Evolutionary conservation across 2,113 vertebrate genomes (phyloP).

Genomic region (Rhea pennata): DNA sequence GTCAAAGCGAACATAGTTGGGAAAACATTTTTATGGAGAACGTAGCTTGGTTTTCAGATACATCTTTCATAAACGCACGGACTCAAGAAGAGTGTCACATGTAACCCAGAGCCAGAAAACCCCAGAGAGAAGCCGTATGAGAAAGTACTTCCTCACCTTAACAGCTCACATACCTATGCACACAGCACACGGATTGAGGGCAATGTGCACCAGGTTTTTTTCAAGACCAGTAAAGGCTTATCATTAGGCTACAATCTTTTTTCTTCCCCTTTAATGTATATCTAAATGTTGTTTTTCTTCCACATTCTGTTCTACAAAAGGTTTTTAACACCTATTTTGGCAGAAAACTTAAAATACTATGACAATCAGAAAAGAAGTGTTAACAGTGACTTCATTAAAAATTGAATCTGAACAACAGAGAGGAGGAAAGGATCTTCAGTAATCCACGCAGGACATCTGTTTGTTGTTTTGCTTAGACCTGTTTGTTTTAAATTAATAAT

Average conservation of each 20-base stretch:
- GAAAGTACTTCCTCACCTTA: background rate
- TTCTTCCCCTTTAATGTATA: background rate
- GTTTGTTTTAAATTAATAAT: background rate
- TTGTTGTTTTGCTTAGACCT: background rate
- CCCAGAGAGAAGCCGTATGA: background rate
- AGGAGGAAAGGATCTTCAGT: background rate
- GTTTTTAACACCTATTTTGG: conserved; percentile 32
- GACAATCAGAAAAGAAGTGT: conserved; percentile 17
- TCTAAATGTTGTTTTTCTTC: conserved; percentile 9
- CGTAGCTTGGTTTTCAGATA: background rate
- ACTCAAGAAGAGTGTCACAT: background rate
- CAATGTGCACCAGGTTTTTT: background rate
- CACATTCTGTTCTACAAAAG: conserved; percentile 40
- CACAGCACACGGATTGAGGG: background rate
- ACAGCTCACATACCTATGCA: background rate
- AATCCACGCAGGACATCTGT: background rate
- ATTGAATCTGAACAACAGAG: conserved; percentile 17
- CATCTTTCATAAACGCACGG: background rate
- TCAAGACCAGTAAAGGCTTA: background rate
- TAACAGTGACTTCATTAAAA: conserved; percentile 43
- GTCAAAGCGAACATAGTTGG: background rate
- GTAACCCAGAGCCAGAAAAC: background rate
- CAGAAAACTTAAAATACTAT: conserved; percentile 31
- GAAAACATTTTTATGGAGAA: background rate
- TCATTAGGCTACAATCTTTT: background rate